Evolutionary conservation across 2,113 vertebrate species (phyloP), one percentile per base, ranked within the genome.

Genomic region (Laticauda laticaudata): DNA sequence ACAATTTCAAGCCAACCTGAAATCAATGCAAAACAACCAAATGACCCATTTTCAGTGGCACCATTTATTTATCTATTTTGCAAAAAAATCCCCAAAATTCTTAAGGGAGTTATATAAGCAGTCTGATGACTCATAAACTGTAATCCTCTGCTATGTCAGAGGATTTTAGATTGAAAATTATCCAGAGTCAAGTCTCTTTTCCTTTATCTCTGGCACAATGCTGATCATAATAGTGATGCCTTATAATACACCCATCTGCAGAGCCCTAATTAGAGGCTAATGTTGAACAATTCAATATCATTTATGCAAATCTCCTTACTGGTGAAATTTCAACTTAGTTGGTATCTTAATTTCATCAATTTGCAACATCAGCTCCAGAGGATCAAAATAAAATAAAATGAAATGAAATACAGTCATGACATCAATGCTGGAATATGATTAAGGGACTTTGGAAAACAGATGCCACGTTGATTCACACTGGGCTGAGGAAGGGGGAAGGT

Each of bases 291-390:
- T 87, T 90, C 57, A 21, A 87, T 75, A 87, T 93, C 56, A 20
- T 93, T 93, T 93, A 93, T 64, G 86, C 81, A 64, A 93, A 93
- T 90, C 81, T 90, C 75, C 29, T 93, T 90, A 87, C 89, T 48
- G 86, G 81, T 2, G 8, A 92, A 64, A 92, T 69, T 57, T 53
- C 90, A 81, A 90, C 88, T 54, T 59, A 29, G 88, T 18, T 55
- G 34, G 88, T 86, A 86, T 53, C 75, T 54, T 81, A 43, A 11
- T 90, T 86, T 56, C n/a, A 90, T 90, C 48, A 3, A n/a, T 54
- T 61, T 86, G 88, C 92, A 93, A 64, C 56, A 87, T 93, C 88
- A 90, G 81, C 88, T 90, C 14, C 26, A 54, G 92, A 93, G 75
- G 56, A 93, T 56, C 59, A 92, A 54, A 92, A 61, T 61, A 92